Evolutionary conservation across 2,888 invertebrate genomes (phyloP).

Genomic region (Ferdinandea cuprea): DNA sequence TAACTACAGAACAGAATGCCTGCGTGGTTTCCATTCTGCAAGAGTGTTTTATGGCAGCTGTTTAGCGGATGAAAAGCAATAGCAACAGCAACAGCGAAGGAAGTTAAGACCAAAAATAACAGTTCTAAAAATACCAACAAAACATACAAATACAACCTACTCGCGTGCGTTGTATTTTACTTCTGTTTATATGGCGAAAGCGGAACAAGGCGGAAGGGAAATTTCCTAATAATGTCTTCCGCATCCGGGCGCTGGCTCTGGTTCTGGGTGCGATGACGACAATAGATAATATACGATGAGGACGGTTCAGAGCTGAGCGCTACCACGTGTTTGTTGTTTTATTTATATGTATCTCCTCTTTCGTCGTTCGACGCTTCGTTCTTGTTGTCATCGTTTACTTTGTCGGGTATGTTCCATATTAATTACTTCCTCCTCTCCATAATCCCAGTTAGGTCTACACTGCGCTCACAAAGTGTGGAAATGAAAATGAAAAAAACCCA

Average conservation of each 20-base stretch:
- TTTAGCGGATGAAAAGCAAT: slow-evolving; percentile 44
- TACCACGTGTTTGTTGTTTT: slow-evolving; percentile 64
- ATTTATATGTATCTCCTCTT: slow-evolving; percentile 33
- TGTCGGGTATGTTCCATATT: slow-evolving; percentile 49
- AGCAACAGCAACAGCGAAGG: slow-evolving; percentile 30
- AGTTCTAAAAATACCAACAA: slow-evolving; percentile 55
- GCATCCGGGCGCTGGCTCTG: slow-evolving; percentile 74
- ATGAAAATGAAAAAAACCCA: background rate
- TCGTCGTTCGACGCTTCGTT: slow-evolving; percentile 17
- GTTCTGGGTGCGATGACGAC: slow-evolving; percentile 26
- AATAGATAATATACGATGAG: background rate
- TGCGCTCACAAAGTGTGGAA: slow-evolving; percentile 5
- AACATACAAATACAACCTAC: slow-evolving; percentile 34
- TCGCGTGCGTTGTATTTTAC: background rate
- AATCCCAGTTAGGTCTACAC: slow-evolving; percentile 54
- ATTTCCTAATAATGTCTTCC: slow-evolving; percentile 77
- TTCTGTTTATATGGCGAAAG: slow-evolving; percentile 43
- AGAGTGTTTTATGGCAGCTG: slow-evolving; percentile 56
- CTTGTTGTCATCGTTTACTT: slow-evolving; percentile 55
- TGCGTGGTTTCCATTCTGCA: slow-evolving; percentile 35
- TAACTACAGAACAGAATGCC: slow-evolving; percentile 9
- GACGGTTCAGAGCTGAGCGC: slow-evolving; percentile 17
- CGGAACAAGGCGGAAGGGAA: slow-evolving; percentile 74
- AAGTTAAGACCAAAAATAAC: slow-evolving; percentile 60
- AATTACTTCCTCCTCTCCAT: slow-evolving; percentile 66